Percentiles rank a stretch among this genome's conserved stretches.
These are phyloP conservation scores for Agrotis puta DNA, from an alignment of 2,888 invertebrate species.

Conservation along the genomic window DNA sequence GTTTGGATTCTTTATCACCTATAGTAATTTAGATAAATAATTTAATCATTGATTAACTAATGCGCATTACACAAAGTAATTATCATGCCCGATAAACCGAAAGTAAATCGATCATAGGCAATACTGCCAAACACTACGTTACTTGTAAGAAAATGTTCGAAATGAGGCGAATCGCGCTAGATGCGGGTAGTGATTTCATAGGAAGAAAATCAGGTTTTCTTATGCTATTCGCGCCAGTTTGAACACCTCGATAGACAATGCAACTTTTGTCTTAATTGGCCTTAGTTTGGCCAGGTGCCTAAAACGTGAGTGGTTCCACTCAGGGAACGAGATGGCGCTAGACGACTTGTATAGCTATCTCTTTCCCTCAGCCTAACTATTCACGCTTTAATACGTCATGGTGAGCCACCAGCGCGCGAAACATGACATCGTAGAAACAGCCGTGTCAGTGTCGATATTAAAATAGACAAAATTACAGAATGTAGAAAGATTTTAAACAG, in stretches of 20 bases:
- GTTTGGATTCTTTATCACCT: constrained; percentile 14
- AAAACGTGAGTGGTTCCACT: too few relatives aligned
- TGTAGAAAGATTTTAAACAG: too few relatives aligned
- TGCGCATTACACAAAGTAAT: constrained; percentile 4
- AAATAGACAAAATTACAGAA: too few relatives aligned
- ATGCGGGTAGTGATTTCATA: not conserved
- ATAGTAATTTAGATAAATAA: constrained; percentile 16
- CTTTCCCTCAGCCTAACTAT: too few relatives aligned
- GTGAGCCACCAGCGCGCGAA: not conserved
- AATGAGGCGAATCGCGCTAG: not conserved
- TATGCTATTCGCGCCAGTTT: not conserved
- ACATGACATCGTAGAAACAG: too few relatives aligned
- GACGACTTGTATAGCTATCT: too few relatives aligned
- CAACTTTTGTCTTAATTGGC: not conserved
- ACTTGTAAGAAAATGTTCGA: not conserved
- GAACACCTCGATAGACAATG: not conserved
- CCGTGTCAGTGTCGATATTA: too few relatives aligned
- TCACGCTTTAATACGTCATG: too few relatives aligned
- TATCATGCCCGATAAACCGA: not conserved
- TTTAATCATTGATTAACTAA: constrained; percentile 10
- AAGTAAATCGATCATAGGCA: too few relatives aligned
- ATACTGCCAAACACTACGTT: not conserved
- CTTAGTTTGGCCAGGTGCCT: too few relatives aligned
- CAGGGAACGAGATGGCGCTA: too few relatives aligned
- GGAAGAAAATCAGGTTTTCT: not conserved